Evolutionary conservation across 2,113 vertebrate species (phyloP).

Genomic region (Chlamydotis undulata): DNA sequence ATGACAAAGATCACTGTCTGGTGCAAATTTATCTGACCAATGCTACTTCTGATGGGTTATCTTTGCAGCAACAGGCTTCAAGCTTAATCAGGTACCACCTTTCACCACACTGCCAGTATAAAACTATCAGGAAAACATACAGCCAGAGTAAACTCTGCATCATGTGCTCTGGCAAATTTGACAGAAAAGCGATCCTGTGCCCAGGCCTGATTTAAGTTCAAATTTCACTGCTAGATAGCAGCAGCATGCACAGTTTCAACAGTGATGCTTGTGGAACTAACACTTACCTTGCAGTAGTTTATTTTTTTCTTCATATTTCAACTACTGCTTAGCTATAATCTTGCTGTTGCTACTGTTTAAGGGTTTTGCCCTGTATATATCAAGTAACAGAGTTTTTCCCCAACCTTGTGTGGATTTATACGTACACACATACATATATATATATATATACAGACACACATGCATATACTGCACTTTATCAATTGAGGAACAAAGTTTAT

Average conservation of each 20-base stretch:
- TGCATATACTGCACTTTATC: fast-evolving
- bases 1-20: background rate
- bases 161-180: background rate
- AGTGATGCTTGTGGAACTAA: background rate
- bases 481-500: background rate
- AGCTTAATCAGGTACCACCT: background rate
- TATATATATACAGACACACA: too few species aligned
- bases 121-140: background rate
- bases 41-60: background rate
- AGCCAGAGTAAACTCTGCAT: background rate
- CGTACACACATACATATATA: background rate
- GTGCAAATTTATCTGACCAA: background rate
- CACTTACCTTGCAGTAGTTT: background rate
- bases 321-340: background rate
- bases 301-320: background rate
- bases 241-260: background rate
- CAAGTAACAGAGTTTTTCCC: background rate
- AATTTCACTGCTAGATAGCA: slow-evolving; percentile 2
- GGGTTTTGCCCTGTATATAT: background rate
- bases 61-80: background rate
- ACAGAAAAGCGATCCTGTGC: background rate
- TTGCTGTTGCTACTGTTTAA: background rate
- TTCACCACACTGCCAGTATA: background rate
- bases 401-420: fast-evolving
- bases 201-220: background rate